A percentile compares a stretch with the other conserved stretches of the same genome.
phyloP scores from a whole-genome alignment of 2,113 vertebrate species.

The Aramus guarauna region DNA sequence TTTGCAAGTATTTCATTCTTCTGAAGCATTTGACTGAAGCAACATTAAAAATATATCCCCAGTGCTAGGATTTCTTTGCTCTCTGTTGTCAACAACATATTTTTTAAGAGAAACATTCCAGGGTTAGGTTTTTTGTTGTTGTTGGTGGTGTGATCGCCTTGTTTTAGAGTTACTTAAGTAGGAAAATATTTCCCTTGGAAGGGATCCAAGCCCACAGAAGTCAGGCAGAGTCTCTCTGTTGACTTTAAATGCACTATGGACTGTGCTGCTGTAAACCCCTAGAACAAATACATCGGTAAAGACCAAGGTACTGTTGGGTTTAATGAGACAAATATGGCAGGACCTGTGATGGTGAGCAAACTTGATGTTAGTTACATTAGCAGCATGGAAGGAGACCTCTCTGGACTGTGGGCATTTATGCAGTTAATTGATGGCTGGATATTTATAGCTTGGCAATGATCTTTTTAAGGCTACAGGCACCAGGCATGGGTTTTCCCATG shows the following conservation, averaged over 20 bases:
- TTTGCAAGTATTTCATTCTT: background rate
- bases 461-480: constrained; percentile 17
- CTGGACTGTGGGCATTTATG: background rate
- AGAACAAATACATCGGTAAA: background rate
- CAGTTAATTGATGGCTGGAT: background rate
- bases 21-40: background rate
- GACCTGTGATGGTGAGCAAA: background rate
- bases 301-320: background rate
- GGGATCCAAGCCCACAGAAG: constrained; percentile 45
- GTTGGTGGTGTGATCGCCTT: background rate
- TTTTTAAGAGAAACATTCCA: constrained; percentile 29
- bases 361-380: background rate
- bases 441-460: constrained; percentile 1
- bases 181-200: constrained; percentile 63
- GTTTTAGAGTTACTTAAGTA: constrained; percentile 57
- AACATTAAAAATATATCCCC: background rate
- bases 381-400: fast-evolving
- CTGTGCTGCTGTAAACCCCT: background rate
- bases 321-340: background rate
- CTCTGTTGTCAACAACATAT: constrained; percentile 12
- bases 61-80: background rate
- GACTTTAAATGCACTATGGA: constrained; percentile 26
- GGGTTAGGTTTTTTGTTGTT: background rate
- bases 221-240: constrained; percentile 33
- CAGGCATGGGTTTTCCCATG: background rate